Conservation (phyloP, 2,888 invertebrate species). For the Diarsia dahlii region DNA sequence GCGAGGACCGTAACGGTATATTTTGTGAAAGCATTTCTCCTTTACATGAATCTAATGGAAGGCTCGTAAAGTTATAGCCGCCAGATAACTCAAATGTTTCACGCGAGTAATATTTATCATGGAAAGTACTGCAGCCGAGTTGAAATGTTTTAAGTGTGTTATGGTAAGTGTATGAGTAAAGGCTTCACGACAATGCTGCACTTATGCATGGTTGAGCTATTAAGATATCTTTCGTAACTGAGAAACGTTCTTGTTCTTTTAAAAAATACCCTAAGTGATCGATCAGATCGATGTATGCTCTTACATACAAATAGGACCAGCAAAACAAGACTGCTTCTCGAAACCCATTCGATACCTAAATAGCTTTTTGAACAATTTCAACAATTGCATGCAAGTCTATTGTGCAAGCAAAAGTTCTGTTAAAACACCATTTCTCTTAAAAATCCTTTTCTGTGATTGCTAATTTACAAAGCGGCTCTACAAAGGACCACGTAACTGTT, state of each 20-base stretch:
- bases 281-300: not conserved
- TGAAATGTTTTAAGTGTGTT: constrained; percentile 66
- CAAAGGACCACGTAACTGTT: constrained; percentile 79
- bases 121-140: constrained; percentile 60
- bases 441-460: constrained; percentile 67
- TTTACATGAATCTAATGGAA: constrained; percentile 77
- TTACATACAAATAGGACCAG: not conserved
- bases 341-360: not conserved
- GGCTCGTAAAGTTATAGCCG: constrained; percentile 66
- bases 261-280: constrained; percentile 7
- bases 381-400: constrained; percentile 15
- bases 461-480: constrained; percentile 65
- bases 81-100: constrained; percentile 81
- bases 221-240: constrained; percentile 40
- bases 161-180: constrained; percentile 66
- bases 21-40: constrained; percentile 78
- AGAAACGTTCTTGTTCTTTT: constrained; percentile 22
- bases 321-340: not conserved
- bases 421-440: constrained; percentile 44
- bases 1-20: constrained; percentile 85
- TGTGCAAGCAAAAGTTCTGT: constrained; percentile 15
- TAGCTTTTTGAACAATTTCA: constrained; percentile 1
- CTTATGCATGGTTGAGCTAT: constrained; percentile 58
- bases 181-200: constrained; percentile 54
- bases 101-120: constrained; percentile 76